Evolutionary conservation across 2,888 invertebrate genomes (phyloP).

Genomic region (Camponotus fellah): DNA sequence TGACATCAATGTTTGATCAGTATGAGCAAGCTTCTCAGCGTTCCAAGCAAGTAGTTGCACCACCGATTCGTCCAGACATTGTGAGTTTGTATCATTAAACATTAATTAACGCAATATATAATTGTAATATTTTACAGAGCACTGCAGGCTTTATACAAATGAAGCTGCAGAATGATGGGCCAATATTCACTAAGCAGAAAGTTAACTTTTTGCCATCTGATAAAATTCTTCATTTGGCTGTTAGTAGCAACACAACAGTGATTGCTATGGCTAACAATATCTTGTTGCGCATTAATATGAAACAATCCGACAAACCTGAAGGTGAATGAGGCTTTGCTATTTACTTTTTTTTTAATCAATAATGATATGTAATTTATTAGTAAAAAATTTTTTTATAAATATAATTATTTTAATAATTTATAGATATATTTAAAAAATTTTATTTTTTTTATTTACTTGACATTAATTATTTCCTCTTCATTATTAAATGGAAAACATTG

Average conservation of each 20-base stretch:
- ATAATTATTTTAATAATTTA: background rate
- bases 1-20: constrained; percentile 95
- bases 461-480: background rate
- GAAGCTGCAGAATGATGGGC: constrained; percentile 91
- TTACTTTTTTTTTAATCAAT: constrained; percentile 1
- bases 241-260: constrained; percentile 93
- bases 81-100: constrained; percentile 78
- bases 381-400: background rate
- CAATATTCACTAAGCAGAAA: constrained; percentile 95
- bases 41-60: constrained; percentile 83
- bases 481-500: constrained; percentile 26
- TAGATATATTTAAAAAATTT: background rate
- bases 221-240: constrained; percentile 92
- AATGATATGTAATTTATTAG: background rate
- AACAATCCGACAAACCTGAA: constrained; percentile 92
- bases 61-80: constrained; percentile 86
- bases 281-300: constrained; percentile 93
- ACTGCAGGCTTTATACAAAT: constrained; percentile 88
- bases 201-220: constrained; percentile 93
- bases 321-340: constrained; percentile 86
- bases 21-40: constrained; percentile 92
- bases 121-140: constrained; percentile 79
- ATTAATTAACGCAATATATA: background rate
- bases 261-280: constrained; percentile 94
- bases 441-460: background rate